These are phyloP conservation scores for Microcebus ravelobensis DNA, from an alignment of 2,113 vertebrate species.

Conservation along the genomic window DNA sequence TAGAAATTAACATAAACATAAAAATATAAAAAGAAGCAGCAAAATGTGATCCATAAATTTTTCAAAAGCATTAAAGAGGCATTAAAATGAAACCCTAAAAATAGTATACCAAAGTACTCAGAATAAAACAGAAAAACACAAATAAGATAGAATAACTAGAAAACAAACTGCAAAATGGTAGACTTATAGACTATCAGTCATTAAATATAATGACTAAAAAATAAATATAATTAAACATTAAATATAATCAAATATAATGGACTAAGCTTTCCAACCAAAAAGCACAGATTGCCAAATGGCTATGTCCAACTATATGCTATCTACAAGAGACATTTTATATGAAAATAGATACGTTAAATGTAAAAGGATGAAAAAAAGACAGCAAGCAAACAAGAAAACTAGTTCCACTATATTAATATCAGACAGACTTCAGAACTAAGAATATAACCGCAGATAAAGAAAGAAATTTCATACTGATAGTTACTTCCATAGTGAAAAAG, in stretches of 20 bases:
- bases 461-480: not conserved
- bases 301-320: not conserved
- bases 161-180: not conserved
- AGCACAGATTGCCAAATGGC: not conserved
- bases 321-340: not conserved
- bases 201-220: not conserved
- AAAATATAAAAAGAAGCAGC: not conserved
- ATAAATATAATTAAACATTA: too few relatives aligned
- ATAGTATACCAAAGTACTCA: not conserved
- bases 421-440: not conserved
- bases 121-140: not conserved
- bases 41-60: not conserved
- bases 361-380: not conserved
- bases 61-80: not conserved
- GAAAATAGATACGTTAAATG: not conserved
- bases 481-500: not conserved
- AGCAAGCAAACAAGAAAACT: slow-evolving; percentile 15
- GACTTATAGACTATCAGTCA: not conserved
- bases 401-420: not conserved
- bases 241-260: not conserved
- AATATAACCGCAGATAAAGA: not conserved
- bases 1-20: not conserved
- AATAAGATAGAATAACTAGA: slow-evolving; percentile 23
- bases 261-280: not conserved
- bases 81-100: not conserved